A percentile compares a stretch with the other conserved stretches of the same genome.
Evolutionary conservation across 2,888 invertebrate genomes (phyloP).

Genomic region (Pheosia gnoma): DNA sequence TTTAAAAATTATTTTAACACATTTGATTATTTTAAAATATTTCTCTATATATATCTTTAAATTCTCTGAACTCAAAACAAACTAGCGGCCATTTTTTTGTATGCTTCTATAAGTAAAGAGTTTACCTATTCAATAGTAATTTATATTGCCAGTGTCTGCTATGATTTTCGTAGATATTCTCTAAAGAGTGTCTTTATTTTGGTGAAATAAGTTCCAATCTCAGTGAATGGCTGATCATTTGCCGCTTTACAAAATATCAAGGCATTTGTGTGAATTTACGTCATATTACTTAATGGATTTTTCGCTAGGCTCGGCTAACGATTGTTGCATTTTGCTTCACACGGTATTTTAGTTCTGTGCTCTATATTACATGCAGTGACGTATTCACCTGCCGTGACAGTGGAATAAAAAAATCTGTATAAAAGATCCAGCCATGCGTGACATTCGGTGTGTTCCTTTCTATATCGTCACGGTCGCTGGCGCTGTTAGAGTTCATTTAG

Average conservation of each 20-base stretch:
- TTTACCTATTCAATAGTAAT: neutral
- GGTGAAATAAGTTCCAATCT: neutral
- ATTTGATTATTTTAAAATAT: neutral
- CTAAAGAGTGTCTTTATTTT: neutral
- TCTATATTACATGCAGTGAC: constrained; percentile 32
- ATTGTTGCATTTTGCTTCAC: constrained; percentile 35
- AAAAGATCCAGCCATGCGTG: constrained; percentile 58
- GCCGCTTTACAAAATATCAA: neutral
- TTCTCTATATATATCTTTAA: neutral
- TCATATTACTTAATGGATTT: constrained; percentile 6
- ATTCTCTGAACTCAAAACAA: constrained; percentile 3
- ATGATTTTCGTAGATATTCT: neutral
- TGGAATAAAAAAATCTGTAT: constrained; percentile 52
- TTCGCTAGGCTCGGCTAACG: neutral
- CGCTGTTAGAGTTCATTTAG: constrained; percentile 40
- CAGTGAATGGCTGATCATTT: neutral
- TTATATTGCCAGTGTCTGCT: neutral
- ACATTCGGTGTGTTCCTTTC: constrained; percentile 42
- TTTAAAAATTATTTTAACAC: constrained; percentile 1
- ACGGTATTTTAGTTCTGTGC: constrained; percentile 24
- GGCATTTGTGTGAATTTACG: neutral
- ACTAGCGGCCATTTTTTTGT: neutral
- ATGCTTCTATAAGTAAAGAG: neutral
- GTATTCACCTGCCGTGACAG: constrained; percentile 46
- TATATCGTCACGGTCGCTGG: constrained; percentile 30